Evolutionary conservation across 2,797 vertebrate genomes (phyloP).

Genomic region (Luscinia megarhynchos): DNA sequence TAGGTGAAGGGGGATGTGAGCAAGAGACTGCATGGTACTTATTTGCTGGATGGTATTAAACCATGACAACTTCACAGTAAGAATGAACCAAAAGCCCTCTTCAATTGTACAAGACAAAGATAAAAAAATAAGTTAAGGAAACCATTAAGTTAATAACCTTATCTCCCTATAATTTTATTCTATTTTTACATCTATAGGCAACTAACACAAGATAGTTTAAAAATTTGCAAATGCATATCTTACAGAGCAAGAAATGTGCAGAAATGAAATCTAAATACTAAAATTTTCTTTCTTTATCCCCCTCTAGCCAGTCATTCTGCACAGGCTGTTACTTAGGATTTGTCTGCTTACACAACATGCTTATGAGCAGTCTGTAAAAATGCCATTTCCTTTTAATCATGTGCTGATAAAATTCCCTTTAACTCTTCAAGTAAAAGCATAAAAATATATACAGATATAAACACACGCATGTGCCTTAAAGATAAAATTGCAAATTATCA

Average conservation of each 20-base stretch:
- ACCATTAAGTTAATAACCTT: neutral
- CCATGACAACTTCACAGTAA: neutral
- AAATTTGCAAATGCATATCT: neutral
- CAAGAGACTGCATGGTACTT: neutral
- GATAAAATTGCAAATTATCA: neutral
- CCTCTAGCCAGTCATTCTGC: neutral
- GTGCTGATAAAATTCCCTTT: neutral
- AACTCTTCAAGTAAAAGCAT: neutral
- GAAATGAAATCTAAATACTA: neutral
- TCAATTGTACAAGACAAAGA: neutral
- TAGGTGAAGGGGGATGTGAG: neutral
- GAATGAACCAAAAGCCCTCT: neutral
- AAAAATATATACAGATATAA: neutral
- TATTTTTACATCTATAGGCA: neutral
- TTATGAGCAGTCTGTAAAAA: neutral
- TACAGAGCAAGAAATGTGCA: neutral
- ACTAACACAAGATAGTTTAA: neutral
- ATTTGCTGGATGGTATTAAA: neutral
- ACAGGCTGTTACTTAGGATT: neutral
- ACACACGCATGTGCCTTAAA: neutral
- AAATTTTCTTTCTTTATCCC: neutral
- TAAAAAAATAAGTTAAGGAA: neutral
- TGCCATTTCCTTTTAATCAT: neutral
- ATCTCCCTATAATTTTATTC: neutral
- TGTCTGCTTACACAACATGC: slow-evolving; percentile 15